Evolutionary conservation across 2,797 vertebrate species (phyloP), one percentile per base, ranked within the genome.

Genomic region (Silurus lanzhouensis): DNA sequence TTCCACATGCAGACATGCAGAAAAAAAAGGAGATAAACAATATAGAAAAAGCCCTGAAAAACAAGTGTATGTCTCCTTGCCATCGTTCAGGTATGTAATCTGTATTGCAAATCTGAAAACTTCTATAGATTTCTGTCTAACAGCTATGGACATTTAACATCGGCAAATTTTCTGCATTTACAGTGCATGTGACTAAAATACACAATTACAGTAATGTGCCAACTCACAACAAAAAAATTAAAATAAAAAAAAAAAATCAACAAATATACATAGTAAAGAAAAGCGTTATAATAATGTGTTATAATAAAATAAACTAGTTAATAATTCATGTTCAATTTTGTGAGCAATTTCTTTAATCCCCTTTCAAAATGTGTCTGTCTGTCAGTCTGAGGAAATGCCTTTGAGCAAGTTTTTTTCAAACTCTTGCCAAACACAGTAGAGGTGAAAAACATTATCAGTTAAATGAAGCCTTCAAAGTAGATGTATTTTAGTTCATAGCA

Each of bases 71-170:
- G 14, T 31, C 58, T 68, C 66, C 7, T n/a, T 74, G 25, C n/a
- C 61, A 66, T 46, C 46, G 13, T 63, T 60, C 19, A 63, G 67
- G 55, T 70, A 46, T 85, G 19, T 66, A 74, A 66, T 44, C 58
- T 27, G n/a, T 52, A 22, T 17, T 85, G n/a, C 17, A 31, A 19
- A 71, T 64, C 63, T 71, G 20, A 80, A 72, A 44, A 6, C 57
- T 20, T 20, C 55, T 38, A 19, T 27, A 44, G 61, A 38, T 64
- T n/a, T 70, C 14, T 9, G 3, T 74, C 58, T 31, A 64, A 20
- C 68, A 74, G 58, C 68, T 55, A 67, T 77, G 19, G 72, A 72
- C 31, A 52, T 67, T 55, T 63, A 7, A 84, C 77, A 60, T 82
- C 27, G 60, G 70, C 71, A 75, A 25, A 58, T 76, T 14, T 66